Evolutionary conservation across 2,797 vertebrate species (phyloP).

Genomic region (Melanotaenia nigrans): DNA sequence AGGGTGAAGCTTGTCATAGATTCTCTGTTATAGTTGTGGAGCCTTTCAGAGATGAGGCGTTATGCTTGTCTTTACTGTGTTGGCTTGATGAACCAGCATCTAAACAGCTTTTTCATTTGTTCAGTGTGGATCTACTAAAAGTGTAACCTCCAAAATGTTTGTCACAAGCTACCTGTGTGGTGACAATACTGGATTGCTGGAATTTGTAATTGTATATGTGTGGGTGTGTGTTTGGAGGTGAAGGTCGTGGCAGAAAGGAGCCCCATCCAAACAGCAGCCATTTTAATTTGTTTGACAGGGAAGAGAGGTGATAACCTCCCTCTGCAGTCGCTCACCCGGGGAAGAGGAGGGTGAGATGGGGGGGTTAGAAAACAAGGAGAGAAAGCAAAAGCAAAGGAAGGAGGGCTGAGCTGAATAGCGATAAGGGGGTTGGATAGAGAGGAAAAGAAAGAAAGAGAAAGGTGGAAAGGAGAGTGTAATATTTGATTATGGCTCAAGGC

Average conservation of each 20-base stretch:
- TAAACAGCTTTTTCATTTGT: background rate
- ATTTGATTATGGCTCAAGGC: conserved; percentile 79
- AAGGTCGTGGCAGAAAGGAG: conserved; percentile 66
- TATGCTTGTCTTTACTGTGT: background rate
- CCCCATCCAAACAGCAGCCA: conserved; percentile 74
- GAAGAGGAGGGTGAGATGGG: conserved; percentile 1
- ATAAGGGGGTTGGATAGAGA: conserved; percentile 60
- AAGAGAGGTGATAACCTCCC: conserved; percentile 72
- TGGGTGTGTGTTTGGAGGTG: conserved; percentile 48
- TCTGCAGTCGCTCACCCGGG: conserved; percentile 40
- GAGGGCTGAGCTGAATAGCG: conserved; percentile 62
- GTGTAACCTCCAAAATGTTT: background rate
- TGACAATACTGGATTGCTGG: background rate
- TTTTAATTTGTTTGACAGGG: conserved; percentile 78
- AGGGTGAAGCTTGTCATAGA: background rate
- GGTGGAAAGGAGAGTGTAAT: conserved; percentile 66
- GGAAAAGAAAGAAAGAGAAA: conserved; percentile 37
- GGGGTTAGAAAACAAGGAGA: conserved; percentile 45
- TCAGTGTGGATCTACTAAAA: conserved; percentile 9
- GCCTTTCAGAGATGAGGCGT: background rate
- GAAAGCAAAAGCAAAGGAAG: conserved; percentile 45
- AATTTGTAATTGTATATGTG: conserved; percentile 10
- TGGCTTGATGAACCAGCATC: background rate
- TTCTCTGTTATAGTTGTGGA: background rate
- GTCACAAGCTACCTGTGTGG: conserved; percentile 5